These are phyloP conservation scores for Caiman crocodilus DNA, from an alignment of 2,797 vertebrate genomes.

Conservation along the genomic window DNA sequence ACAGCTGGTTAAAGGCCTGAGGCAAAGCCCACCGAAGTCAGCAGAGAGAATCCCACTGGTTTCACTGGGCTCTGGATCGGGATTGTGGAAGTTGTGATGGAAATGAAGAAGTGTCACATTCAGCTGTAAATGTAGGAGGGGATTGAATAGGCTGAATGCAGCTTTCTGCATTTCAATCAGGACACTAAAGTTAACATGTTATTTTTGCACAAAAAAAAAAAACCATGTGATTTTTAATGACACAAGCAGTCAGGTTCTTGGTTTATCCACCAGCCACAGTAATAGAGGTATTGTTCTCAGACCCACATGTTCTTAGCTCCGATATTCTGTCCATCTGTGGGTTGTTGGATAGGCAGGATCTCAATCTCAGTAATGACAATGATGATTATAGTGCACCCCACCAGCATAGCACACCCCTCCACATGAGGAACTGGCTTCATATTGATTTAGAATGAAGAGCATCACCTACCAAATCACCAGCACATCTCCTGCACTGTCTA, in stretches of 20 bases:
- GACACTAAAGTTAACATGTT: not conserved
- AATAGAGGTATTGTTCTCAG: too few relatives aligned
- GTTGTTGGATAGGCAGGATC: too few relatives aligned
- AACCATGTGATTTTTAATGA: not conserved
- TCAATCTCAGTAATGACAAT: too few relatives aligned
- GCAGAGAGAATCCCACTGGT: not conserved
- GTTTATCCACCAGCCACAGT: not conserved
- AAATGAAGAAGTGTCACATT: not conserved
- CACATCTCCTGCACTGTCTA: not conserved
- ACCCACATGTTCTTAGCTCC: too few relatives aligned
- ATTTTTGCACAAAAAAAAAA: not conserved
- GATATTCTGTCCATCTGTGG: too few relatives aligned
- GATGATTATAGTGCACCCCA: not conserved
- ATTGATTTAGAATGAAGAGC: not conserved
- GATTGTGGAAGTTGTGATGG: not conserved
- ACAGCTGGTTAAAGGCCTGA: not conserved
- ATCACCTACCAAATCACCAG: not conserved
- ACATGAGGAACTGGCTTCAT: not conserved
- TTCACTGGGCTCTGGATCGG: not conserved
- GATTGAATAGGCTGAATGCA: accelerated
- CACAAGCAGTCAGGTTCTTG: not conserved
- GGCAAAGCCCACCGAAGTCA: not conserved
- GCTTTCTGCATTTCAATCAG: not conserved
- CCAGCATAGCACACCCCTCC: not conserved
- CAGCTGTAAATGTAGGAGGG: not conserved